Base-by-base conservation (phyloP, 2,113 vertebrate species). In the Antigone vipio region DNA sequence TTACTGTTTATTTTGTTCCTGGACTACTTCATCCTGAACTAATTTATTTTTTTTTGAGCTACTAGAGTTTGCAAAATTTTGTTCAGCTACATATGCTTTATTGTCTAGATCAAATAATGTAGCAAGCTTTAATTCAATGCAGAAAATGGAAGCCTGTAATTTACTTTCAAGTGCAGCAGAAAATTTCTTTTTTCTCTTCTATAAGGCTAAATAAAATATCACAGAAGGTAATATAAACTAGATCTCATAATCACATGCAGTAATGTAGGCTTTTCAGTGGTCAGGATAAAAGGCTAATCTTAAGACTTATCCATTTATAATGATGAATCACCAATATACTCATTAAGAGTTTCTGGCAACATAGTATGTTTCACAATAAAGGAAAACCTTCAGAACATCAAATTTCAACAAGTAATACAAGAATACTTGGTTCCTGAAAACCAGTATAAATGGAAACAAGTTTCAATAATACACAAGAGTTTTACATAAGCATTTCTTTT, bases 81-180 rank as follows among this genome's bases (percentile, higher is more conserved):
- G 30, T 96, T 97, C 63, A 71, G 89, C 44, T 95, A 96, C 27
- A 77, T 91, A 92, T 34, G 83, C 38, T 91, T 89, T 92, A 97
- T 81, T 94, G 66, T 95, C 64, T 82, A 95, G 38, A 92, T 80
- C 88, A 91, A 96, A 94, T 74, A 96, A 93, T 44, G 34, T 71
- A 95, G 84, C 35, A 94, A 12, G 50, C 96, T 97, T 97, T 97
- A 97, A 96, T 95, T 97, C 55, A 90, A 67, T 52, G 83, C 26
- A 95, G 62, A 97, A 97, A 96, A 96, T 88, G 75, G 96, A 96
- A 85, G 93, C 42, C 72, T 93, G 34, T 87, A 96, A 95, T 97
- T 97, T 94, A 95, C 90, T 97, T 96, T 97, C 83, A 96, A 97
- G 55, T 82, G 49, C 55, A 89, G 72, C 62, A 93, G 50, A 79